Conservation (phyloP, 2,113 vertebrate species). For the human region DNA sequence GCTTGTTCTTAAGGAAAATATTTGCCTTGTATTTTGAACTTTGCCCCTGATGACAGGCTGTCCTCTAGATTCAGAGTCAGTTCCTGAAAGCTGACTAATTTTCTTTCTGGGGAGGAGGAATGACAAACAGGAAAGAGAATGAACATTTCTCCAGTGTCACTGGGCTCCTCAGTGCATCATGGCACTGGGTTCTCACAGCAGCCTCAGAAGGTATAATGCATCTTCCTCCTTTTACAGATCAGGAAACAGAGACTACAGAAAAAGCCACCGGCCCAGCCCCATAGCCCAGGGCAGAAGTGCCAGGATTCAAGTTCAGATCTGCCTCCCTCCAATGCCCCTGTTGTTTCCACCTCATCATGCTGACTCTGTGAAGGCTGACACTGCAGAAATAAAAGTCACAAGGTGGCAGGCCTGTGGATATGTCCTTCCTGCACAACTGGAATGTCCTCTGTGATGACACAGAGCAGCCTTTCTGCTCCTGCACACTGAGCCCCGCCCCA, state of each 20-base stretch:
- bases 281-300: background rate
- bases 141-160: background rate
- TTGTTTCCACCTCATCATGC: background rate
- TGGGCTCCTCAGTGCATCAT: fast-evolving
- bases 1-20: background rate
- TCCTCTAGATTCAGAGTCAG: background rate
- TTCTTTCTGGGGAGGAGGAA: background rate
- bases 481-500: fast-evolving
- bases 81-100: background rate
- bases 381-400: background rate
- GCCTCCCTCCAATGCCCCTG: background rate
- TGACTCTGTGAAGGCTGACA: background rate
- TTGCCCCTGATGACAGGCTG: background rate
- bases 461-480: background rate
- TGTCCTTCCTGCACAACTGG: constrained; percentile 19
- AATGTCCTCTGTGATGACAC: background rate
- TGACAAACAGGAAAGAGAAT: background rate
- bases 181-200: background rate
- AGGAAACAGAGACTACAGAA: background rate
- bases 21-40: constrained; percentile 27
- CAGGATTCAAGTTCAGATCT: background rate
- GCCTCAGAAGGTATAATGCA: fast-evolving
- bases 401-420: background rate
- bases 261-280: background rate
- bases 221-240: background rate